These are phyloP conservation scores for Drosophila pallidifrons DNA, from an alignment of 1,140 invertebrate species.

Conservation along the genomic window DNA sequence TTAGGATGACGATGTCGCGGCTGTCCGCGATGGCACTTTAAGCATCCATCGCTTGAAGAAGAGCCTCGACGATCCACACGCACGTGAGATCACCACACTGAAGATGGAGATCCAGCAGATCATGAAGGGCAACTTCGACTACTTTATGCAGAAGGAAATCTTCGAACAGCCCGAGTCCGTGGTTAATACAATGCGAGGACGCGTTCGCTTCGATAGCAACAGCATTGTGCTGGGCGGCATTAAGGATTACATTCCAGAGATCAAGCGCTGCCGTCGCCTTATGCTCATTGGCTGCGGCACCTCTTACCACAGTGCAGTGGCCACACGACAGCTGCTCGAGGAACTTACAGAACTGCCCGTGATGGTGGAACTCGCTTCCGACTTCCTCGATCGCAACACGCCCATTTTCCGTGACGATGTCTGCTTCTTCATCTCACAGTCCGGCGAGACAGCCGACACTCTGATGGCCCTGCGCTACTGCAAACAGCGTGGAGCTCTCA, in stretches of 20 bases:
- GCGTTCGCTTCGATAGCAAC: conserved; percentile 94
- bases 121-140: conserved; percentile 99
- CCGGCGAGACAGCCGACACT: conserved; percentile 99
- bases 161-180: conserved; percentile 99
- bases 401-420: conserved; percentile 99
- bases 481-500: conserved; percentile 97
- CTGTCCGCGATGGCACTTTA: conserved; percentile 94
- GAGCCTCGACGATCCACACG: conserved; percentile 92
- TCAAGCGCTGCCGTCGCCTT: conserved; percentile 97
- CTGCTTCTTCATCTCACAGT: conserved; percentile 99
- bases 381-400: conserved; percentile 98
- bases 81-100: conserved; percentile 97
- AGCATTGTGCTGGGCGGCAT: conserved; percentile 88
- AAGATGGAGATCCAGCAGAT: conserved; percentile 99
- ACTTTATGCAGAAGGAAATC: conserved; percentile 99
- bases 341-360: conserved; percentile 99
- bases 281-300: conserved; percentile 99
- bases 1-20: conserved; percentile 94
- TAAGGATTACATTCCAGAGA: conserved; percentile 98
- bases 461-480: conserved; percentile 98
- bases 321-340: conserved; percentile 98
- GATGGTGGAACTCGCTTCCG: conserved; percentile 99
- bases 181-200: conserved; percentile 99
- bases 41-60: conserved; percentile 96
- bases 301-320: conserved; percentile 98